Evolutionary conservation across 2,888 invertebrate species (phyloP), one percentile per base, ranked within the genome.

Genomic region (Nomada hirtipes): DNA sequence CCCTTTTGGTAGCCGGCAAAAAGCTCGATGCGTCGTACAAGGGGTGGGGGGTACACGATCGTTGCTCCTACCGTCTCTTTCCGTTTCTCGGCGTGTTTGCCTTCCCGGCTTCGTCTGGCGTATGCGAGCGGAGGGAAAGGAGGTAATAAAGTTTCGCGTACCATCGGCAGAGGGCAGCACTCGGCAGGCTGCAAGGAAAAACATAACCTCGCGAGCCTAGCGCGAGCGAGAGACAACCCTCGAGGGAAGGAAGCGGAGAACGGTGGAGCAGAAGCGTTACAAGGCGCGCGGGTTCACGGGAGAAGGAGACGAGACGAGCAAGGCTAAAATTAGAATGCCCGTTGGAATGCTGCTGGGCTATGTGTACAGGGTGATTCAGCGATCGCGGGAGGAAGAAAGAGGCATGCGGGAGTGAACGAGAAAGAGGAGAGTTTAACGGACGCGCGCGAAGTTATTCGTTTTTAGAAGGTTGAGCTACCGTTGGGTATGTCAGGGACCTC

Each of bases 301-400:
- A 75, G 67, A 76, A 81, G 65, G 82, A 82, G 76, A 79, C 73
- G 76, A 68, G 77, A 72, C 74, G 84, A 79, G 84, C 85, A 83
- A 83, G 87, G 88, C 91, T 92, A 92, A 92, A 92, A 92, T 91
- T 92, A 92, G 92, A 92, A 91, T 91, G 91, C 87, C 89, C 91
- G 90, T 91, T 90, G 90, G 90, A 90, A 90, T 92, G 92, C 87
- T 78, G 83, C 86, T 90, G 85, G 86, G 77, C 88, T 83, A 87
- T 83, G 88, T 84, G 78, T 88, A 89, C 86, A 84, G 88, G 87
- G 77, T 90, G 89, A 90, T 90, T 90, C 90, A 89, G 86, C 82
- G 68, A 74, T 76, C 57, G 76, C 76, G 77, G 64, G 78, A 77
- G 72, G 70, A 76, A 69, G 79, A 79, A 61, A 82, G 79, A 44